Base-by-base conservation (phyloP, 1,140 invertebrate species). In the Drosophila baimaii region DNA sequence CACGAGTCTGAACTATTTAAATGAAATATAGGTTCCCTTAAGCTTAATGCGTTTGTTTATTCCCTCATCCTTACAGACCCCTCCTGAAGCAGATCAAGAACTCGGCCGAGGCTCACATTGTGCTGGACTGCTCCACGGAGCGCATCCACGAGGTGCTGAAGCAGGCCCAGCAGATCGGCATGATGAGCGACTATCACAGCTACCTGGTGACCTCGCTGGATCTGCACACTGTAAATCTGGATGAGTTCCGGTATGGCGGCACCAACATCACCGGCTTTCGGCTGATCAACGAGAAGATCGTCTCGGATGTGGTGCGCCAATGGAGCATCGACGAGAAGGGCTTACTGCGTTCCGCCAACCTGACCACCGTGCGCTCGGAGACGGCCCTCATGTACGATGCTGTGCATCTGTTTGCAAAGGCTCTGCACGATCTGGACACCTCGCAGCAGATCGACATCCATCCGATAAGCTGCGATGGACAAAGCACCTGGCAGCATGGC, bases 331-430 rank as follows among this genome's bases (percentile, higher is more conserved):
- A 92, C 52, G 91, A 92, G 33, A 90, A 91, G 59, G 91, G 91
- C 0, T 15, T 91, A 58, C 29, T 91, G 9, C 78, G 85, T 5
- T 91, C 90, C 5, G 90, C 91, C 12, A 92, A 92, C 70, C 75
- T 92, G 21, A 85, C 85, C 21, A 91, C 91, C 25, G 76, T 92
- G 10, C 93, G 98, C 96, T 98, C 98, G 62, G 97, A 99, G 93
- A 98, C 97, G 6, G 98, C 98, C 4, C 92, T 99, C 46, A 97
- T 98, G 94, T 99, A 98, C 91, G 98, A 99, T 91, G 98, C 98
- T 5, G 98, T 99, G 23, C 95, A 96, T 92, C 93, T 99, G 55
- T 99, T 99, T 89, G 96, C 97, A n/a, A 97, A 96, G 92, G 98
- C 98, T 0, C 93, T 99, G 15, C 96, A 98, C 86, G 97, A 98